Evolutionary conservation across 1,140 invertebrate species (phyloP), one percentile per base, ranked within the genome.

Genomic region (Gyrodactylus salaris): DNA sequence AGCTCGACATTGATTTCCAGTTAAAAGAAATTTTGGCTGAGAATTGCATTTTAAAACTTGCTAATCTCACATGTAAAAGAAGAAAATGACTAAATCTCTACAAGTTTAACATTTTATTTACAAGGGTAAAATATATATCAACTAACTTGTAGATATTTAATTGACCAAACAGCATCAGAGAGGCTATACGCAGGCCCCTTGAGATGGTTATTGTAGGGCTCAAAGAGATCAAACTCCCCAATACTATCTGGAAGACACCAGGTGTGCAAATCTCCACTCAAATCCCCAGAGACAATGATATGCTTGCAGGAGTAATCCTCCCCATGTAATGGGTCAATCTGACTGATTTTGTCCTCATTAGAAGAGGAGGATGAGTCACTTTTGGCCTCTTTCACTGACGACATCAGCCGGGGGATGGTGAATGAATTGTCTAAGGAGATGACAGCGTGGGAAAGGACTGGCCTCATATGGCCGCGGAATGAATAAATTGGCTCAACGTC

Each of bases 401-500:
- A n/a, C 34, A 54, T 54, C n/a, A 54, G 34, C n/a, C 7, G 34
- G n/a, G 34, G 34, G 34, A 54, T 7, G 34, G 34, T 16, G 34
- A 54, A 16, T 54, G 34, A 54, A 16, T 54, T 54, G 7, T 54
- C n/a, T 54, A 54, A 54, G 7, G 34, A n/a, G n/a, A 54, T 54
- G n/a, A 54, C n/a, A 7, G n/a, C 7, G 7, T 54, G 34, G n/a
- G 34, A 54, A 16, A 73, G 26, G 68, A 98, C 92, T 25, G 92
- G 87, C 34, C 89, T 90, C 34, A 86, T 86, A 80, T 97, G 93
- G 27, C 87, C 89, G 76, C 91, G 85, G 83, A 97, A 98, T 75
- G 94, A 98, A 80, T 97, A 97, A 68, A 97, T 84, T 54, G 94
- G 94, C 82, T 98, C 94, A 74, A 98, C 90, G 82, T 98, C 94